Conservation (phyloP, 2,888 invertebrate genomes). For the Cataglyphis rosenhaueri region DNA sequence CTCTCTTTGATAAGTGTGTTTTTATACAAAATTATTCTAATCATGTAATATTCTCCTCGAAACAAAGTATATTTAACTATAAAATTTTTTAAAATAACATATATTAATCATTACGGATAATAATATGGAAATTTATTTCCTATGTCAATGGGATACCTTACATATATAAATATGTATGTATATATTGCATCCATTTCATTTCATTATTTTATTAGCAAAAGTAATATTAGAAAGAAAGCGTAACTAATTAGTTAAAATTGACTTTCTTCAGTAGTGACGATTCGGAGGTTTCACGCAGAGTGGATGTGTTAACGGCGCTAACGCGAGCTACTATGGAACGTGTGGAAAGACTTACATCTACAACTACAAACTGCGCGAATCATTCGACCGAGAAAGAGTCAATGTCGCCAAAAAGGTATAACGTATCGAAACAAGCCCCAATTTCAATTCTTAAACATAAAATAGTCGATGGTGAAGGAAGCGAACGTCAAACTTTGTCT, state of each 20-base stretch:
- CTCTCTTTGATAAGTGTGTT: no score
- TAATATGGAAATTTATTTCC: background rate
- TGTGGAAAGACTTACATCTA: constrained; percentile 88
- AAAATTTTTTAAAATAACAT: background rate
- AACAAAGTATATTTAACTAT: background rate
- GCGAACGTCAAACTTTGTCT: constrained; percentile 73
- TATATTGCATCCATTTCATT: background rate
- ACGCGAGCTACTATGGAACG: constrained; percentile 90
- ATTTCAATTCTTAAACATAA: constrained; percentile 88
- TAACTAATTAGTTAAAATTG: constrained; percentile 20
- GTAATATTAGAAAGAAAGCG: background rate
- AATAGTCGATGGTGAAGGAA: constrained; percentile 84
- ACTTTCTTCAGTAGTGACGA: constrained; percentile 68
- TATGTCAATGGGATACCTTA: background rate
- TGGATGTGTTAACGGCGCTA: constrained; percentile 89
- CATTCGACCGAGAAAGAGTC: constrained; percentile 57
- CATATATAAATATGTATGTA: background rate
- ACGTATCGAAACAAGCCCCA: constrained; percentile 82
- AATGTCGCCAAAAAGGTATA: constrained; percentile 75
- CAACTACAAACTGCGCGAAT: constrained; percentile 62
- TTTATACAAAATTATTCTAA: no score
- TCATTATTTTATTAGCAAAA: background rate
- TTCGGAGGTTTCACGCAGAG: constrained; percentile 86
- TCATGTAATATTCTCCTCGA: background rate
- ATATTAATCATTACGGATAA: background rate